Conservation (phyloP, 2,797 vertebrate genomes). For the Amblyraja radiata region DNA sequence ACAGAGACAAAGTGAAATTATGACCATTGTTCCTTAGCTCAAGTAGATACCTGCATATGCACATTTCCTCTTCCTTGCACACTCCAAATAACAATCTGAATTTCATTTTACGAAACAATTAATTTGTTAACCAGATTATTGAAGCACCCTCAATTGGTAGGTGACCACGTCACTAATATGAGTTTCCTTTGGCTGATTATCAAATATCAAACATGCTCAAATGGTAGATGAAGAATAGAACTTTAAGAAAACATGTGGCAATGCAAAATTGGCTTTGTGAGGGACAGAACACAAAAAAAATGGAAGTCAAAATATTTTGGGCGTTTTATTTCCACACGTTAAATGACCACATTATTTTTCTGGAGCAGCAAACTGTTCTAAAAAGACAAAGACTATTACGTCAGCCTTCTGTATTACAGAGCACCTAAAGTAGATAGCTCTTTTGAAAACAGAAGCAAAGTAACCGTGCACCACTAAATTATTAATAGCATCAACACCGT, state of each 20-base stretch:
- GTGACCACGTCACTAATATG: neutral
- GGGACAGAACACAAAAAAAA: neutral
- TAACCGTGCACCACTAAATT: slow-evolving; percentile 36
- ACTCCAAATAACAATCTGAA: neutral
- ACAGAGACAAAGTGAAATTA: neutral
- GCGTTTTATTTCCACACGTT: neutral
- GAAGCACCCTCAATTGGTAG: slow-evolving; percentile 6
- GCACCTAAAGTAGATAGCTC: slow-evolving; percentile 25
- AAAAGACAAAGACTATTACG: slow-evolving; percentile 3
- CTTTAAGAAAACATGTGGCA: neutral
- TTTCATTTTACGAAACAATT: neutral
- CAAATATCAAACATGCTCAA: slow-evolving; percentile 3
- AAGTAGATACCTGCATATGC: neutral
- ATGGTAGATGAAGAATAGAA: neutral
- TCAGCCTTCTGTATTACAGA: slow-evolving; percentile 24
- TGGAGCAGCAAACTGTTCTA: neutral
- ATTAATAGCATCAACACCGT: slow-evolving; percentile 30
- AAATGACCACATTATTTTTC: slow-evolving; percentile 11
- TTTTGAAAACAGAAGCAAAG: slow-evolving; percentile 17
- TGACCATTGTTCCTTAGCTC: neutral
- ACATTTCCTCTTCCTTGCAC: neutral
- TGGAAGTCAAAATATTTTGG: neutral
- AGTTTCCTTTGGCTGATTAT: neutral
- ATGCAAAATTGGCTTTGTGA: neutral
- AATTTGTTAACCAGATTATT: neutral